These are phyloP conservation scores for Elephas maximus DNA, from an alignment of 2,113 vertebrate genomes.

Conservation along the genomic window DNA sequence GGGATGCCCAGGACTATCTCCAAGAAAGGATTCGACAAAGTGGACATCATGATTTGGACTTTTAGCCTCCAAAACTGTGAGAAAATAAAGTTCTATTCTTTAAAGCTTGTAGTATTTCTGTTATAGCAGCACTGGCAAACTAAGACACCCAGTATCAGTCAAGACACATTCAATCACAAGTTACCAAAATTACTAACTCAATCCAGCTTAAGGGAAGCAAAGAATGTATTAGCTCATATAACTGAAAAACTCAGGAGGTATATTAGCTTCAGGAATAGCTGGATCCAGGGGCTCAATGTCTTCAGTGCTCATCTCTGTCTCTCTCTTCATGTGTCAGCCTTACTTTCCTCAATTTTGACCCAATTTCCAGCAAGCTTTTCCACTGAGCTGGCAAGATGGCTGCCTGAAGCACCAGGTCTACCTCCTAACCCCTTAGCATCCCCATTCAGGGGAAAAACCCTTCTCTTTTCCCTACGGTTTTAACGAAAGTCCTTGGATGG, in stretches of 20 bases:
- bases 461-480: not conserved
- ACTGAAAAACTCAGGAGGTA: not conserved
- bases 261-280: not conserved
- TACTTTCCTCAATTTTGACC: not conserved
- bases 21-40: not conserved
- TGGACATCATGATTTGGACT: no score
- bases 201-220: not conserved
- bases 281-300: no score
- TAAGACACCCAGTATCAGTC: not conserved
- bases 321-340: not conserved
- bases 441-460: not conserved
- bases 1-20: not conserved
- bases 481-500: not conserved
- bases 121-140: no score
- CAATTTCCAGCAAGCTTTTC: not conserved
- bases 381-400: fast-evolving
- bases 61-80: no score
- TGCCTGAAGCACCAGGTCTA: not conserved
- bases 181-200: not conserved
- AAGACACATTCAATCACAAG: not conserved
- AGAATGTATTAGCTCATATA: not conserved
- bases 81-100: no score
- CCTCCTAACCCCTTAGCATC: not conserved
- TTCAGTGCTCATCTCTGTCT: no score
- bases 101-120: no score